These are phyloP conservation scores for Boloria selene DNA, from an alignment of 2,888 invertebrate genomes.

Conservation along the genomic window DNA sequence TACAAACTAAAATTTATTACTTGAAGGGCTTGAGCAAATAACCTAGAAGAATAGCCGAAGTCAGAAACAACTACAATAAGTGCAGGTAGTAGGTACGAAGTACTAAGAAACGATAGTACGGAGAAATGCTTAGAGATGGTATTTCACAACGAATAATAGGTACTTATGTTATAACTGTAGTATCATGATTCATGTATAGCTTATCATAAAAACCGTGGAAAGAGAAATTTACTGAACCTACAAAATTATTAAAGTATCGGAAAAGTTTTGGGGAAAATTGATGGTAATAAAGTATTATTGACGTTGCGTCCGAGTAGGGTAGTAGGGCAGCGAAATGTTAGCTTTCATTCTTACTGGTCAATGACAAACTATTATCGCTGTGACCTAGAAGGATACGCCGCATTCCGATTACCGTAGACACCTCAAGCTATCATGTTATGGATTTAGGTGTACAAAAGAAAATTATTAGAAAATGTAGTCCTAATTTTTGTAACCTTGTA, in stretches of 20 bases:
- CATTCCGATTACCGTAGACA: conserved; percentile 58
- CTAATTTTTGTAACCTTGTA: too few relatives aligned
- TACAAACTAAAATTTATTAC: too few relatives aligned
- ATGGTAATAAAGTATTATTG: conserved; percentile 58
- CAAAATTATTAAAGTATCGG: conserved; percentile 20
- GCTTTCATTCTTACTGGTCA: conserved; percentile 57
- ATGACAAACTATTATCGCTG: conserved; percentile 49
- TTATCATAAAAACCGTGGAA: background rate
- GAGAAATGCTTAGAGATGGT: too few relatives aligned
- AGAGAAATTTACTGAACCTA: conserved; percentile 13
- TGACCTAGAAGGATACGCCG: conserved; percentile 69
- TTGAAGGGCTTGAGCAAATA: too few relatives aligned
- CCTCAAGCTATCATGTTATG: conserved; percentile 9
- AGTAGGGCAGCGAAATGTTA: conserved; percentile 69
- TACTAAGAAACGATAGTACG: too few relatives aligned
- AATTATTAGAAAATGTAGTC: background rate
- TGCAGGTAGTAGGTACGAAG: too few relatives aligned
- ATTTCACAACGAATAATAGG: too few relatives aligned
- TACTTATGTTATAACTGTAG: too few relatives aligned
- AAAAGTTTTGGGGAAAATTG: conserved; percentile 29
- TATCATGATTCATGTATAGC: too few relatives aligned
- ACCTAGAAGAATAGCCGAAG: too few relatives aligned
- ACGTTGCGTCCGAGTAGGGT: conserved; percentile 55
- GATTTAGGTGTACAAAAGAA: conserved; percentile 7
- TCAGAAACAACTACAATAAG: too few relatives aligned